Evolutionary conservation across 2,888 invertebrate genomes (phyloP).

Genomic region (Eupsilia transversa): DNA sequence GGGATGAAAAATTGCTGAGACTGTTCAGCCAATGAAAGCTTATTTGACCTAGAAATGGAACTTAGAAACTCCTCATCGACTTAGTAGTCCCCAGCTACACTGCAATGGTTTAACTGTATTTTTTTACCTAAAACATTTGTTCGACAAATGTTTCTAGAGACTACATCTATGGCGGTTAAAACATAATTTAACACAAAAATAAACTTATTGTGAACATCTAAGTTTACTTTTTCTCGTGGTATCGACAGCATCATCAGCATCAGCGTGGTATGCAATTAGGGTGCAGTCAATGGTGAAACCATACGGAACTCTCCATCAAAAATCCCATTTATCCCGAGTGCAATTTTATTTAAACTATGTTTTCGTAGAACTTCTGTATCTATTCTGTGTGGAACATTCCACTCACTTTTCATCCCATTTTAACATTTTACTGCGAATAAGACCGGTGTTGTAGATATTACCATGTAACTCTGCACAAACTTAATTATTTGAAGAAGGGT

Average conservation of each 20-base stretch:
- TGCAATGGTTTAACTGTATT: neutral
- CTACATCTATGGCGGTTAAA: neutral
- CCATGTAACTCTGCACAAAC: conserved; percentile 33
- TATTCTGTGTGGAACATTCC: conserved; percentile 28
- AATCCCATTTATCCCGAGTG: neutral
- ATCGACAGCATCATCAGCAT: too few species aligned
- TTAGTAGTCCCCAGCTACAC: conserved; percentile 27
- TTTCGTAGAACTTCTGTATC: conserved; percentile 4
- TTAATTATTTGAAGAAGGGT: conserved; percentile 37
- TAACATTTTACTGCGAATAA: conserved; percentile 43
- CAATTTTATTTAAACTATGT: neutral
- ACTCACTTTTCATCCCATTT: conserved; percentile 55
- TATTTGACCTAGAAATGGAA: conserved; percentile 35
- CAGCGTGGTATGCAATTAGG: too few species aligned
- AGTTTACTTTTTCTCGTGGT: too few species aligned
- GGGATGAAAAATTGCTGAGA: conserved; percentile 31
- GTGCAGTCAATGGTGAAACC: neutral
- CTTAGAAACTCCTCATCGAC: conserved; percentile 16
- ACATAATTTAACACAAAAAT: neutral
- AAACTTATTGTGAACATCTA: too few species aligned
- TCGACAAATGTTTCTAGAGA: neutral
- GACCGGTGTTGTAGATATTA: conserved; percentile 30
- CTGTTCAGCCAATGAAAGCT: conserved; percentile 29
- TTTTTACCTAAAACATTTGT: neutral
- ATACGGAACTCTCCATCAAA: neutral